Base-by-base conservation (phyloP, 2,113 vertebrate genomes). In the Pachyramphus minor region DNA sequence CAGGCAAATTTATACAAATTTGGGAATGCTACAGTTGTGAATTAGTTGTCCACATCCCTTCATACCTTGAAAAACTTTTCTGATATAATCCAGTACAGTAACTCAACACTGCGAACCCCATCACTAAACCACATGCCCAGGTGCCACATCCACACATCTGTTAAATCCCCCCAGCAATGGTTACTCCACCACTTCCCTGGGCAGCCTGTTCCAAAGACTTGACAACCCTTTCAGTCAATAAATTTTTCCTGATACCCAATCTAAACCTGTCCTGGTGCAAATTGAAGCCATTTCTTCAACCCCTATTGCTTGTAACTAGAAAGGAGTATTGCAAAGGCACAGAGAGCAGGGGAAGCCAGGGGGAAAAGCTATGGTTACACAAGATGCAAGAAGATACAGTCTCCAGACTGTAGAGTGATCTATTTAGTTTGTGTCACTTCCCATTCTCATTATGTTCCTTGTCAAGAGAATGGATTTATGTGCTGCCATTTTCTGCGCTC, bases 381-480 rank as follows among this genome's bases (percentile, higher is more conserved):
- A 45, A 78, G 49, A 49, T 89, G 37, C 66, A 80, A 80, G 45
- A 42, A 55, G n/a, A 82, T 83, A 71, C 68, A 89, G 58, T 77
- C 62, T 95, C 74, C 81, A 95, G 95, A 95, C 59, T 93, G 74
- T 91, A 85, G 97, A 97, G 78, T 92, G 87, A 97, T 97, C 93
- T 97, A 86, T 95, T 96, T 95, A 95, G 74, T 96, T 93, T 90
- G 90, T 93, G 87, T 86, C 88, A 86, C 95, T 97, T 97, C 95
- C 95, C 95, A 87, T 96, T 97, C 93, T 98, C 95, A 97, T 97
- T 98, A 98, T 87, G 87, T 68, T 97, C 94, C 97, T 97, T 98
- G 97, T 98, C 97, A 97, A 76, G 69, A 93, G 89, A 95, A 97
- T 92, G 91, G 96, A 98, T 98, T 98, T 96, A 98, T 97, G 91